A percentile compares a stretch with the other conserved stretches of the same genome.
These are phyloP conservation scores for Amphiprion percula DNA, from an alignment of 2,113 vertebrate species.

Conservation along the genomic window DNA sequence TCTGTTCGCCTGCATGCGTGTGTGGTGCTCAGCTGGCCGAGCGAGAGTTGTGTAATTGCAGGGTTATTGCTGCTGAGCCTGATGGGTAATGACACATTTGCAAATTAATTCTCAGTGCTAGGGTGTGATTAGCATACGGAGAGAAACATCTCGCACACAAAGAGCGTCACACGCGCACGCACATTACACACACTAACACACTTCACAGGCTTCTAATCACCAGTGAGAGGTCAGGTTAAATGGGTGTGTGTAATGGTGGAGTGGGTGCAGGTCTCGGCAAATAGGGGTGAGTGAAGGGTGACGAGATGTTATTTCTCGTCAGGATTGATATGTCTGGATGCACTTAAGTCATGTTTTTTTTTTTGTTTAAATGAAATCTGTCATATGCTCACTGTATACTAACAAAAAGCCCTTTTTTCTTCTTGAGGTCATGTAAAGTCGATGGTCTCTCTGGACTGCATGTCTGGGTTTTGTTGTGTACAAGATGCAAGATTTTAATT, in stretches of 20 bases:
- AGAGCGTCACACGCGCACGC: constrained; percentile 32
- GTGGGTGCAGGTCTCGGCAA: constrained; percentile 58
- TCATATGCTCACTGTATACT: background rate
- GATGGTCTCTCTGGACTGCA: background rate
- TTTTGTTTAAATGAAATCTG: constrained; percentile 5
- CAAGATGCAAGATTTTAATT: background rate
- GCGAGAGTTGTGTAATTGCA: constrained; percentile 91
- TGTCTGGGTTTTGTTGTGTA: no score
- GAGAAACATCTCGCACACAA: constrained; percentile 85
- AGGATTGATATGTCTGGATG: constrained; percentile 31
- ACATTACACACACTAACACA: constrained; percentile 41
- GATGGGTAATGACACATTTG: constrained; percentile 99
- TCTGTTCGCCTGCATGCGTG: constrained; percentile 40
- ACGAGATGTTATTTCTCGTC: constrained; percentile 62
- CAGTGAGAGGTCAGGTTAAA: constrained; percentile 76
- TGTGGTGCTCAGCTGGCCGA: constrained; percentile 81
- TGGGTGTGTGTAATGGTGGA: constrained; percentile 62
- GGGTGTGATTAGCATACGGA: constrained; percentile 91
- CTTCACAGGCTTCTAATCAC: constrained; percentile 73
- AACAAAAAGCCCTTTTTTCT: background rate
- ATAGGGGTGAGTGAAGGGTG: constrained; percentile 69
- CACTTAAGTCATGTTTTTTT: constrained; percentile 3
- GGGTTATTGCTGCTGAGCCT: constrained; percentile 95
- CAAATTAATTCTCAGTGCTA: constrained; percentile 98
- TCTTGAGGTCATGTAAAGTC: background rate